A percentile compares a stretch with the other conserved stretches of the same genome.
Evolutionary conservation across 2,888 invertebrate genomes (phyloP).

Genomic region (Tetrapedia diversipes): DNA sequence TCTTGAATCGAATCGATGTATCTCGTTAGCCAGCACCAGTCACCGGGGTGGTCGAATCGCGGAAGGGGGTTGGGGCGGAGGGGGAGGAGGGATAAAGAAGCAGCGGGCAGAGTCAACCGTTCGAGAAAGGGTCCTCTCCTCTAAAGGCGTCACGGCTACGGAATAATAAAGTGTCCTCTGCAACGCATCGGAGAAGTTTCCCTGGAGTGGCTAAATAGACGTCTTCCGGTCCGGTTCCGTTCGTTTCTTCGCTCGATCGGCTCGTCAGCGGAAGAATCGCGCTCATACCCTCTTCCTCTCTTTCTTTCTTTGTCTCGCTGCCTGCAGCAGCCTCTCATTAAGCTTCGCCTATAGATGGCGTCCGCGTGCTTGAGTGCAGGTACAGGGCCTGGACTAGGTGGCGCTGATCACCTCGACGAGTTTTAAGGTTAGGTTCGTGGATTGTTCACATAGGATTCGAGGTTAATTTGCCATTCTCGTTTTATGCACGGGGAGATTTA

Average conservation of each 20-base stretch:
- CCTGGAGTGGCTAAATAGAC: constrained; percentile 46
- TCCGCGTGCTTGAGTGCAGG: constrained; percentile 22
- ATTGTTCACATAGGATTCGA: too few species aligned
- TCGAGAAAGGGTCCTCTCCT: constrained; percentile 47
- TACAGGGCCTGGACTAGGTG: too few species aligned
- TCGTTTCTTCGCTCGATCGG: constrained; percentile 35
- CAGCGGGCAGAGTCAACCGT: constrained; percentile 54
- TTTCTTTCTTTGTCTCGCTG: not conserved
- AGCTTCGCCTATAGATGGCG: constrained; percentile 19
- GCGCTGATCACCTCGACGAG: too few species aligned
- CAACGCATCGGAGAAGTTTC: constrained; percentile 50
- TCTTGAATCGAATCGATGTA: constrained; percentile 70
- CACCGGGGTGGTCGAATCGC: constrained; percentile 32
- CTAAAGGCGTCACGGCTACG: constrained; percentile 38
- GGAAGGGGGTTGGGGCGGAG: constrained; percentile 13
- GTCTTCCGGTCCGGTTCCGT: constrained; percentile 20
- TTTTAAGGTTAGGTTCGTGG: too few species aligned
- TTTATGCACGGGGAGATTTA: too few species aligned
- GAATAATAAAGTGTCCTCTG: constrained; percentile 65
- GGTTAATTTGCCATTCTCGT: too few species aligned
- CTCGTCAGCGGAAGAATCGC: constrained; percentile 35
- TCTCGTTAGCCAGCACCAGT: constrained; percentile 69
- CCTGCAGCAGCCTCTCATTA: constrained; percentile 25
- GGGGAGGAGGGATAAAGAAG: constrained; percentile 50
- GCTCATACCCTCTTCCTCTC: too few species aligned